These are phyloP conservation scores for Enteromius afrohamiltoni DNA, from an alignment of 2,797 vertebrate species.

Conservation along the genomic window DNA sequence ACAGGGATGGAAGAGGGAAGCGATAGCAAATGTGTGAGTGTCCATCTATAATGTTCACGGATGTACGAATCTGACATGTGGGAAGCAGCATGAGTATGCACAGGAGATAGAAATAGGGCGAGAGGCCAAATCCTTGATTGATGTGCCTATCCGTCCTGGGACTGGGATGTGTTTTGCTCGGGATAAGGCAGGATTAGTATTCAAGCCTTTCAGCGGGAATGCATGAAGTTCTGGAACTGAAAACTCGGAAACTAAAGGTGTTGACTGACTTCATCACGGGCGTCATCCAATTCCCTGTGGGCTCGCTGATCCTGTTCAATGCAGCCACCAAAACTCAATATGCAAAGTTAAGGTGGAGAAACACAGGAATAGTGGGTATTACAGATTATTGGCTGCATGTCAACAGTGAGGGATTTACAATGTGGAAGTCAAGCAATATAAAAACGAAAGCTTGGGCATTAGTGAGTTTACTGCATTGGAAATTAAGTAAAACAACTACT, in stretches of 20 bases:
- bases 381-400: conserved; percentile 48
- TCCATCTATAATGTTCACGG: background rate
- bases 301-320: conserved; percentile 48
- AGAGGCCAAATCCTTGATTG: conserved; percentile 48
- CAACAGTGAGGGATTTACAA: conserved; percentile 44
- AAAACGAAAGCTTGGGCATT: conserved; percentile 3
- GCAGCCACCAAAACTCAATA: conserved; percentile 46
- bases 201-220: conserved; percentile 45
- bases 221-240: conserved; percentile 48
- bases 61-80: background rate
- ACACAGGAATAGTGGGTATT: conserved; percentile 36
- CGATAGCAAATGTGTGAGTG: background rate
- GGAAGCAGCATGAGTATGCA: background rate
- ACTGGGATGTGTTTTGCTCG: conserved; percentile 45
- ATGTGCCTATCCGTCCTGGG: conserved; percentile 42
- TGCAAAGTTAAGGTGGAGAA: conserved; percentile 44
- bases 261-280: conserved; percentile 41
- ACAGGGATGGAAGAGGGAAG: background rate
- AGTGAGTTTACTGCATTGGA: conserved; percentile 14
- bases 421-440: conserved; percentile 17
- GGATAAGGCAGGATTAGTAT: conserved; percentile 57
- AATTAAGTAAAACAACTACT: background rate
- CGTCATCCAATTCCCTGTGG: conserved; percentile 35
- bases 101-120: background rate
- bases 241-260: conserved; percentile 47